Evolutionary conservation across 2,113 vertebrate genomes (phyloP), one percentile per base, ranked within the genome.

Genomic region (Sterrhoptilus dennistouni): DNA sequence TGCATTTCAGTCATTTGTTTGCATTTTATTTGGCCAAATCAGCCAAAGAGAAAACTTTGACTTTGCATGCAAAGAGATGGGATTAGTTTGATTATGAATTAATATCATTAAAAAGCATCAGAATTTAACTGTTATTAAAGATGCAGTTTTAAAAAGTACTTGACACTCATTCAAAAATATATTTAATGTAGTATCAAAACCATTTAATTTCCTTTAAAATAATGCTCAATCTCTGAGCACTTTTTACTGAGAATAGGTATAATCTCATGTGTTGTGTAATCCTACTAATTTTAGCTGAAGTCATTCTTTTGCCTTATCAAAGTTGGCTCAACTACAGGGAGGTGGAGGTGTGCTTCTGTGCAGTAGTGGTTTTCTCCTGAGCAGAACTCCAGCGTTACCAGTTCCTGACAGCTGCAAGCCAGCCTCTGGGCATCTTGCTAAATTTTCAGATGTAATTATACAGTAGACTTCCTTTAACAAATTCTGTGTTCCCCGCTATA

Each of bases 361-460:
- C 92, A 47, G 35, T 75, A 92, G 89, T 96, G 83, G 89, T 91
- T 96, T 83, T 94, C 95, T 97, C 79, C 49, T 94, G 95, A 97
- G 90, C 97, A 98, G 87, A 96, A 95, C 96, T 97, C 93, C 77
- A 95, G 96, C 19, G 1, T 97, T 97, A 97, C 97, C 88, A 96
- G 97, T 97, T 98, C 95, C 90, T 98, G 97, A 98, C 98, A 98
- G 98, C 98, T 98, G 98, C 96, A 94, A 98, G 95, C 97, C 97
- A 98, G 97, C 98, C 98, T 98, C 97, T 98, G 96, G 98, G 98
- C 98, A 98, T 98, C 95, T 98, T 98, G 97, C 98, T 98, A 97
- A 98, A 98, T 98, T 98, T 98, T 98, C 97, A 97, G 97, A 98
- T 98, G 97, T 98, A 98, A 98, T 98, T 98, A 98, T 97, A 97